Evolutionary conservation across 2,113 vertebrate species (phyloP), one percentile per base, ranked within the genome.

Genomic region (Tinamus guttatus): DNA sequence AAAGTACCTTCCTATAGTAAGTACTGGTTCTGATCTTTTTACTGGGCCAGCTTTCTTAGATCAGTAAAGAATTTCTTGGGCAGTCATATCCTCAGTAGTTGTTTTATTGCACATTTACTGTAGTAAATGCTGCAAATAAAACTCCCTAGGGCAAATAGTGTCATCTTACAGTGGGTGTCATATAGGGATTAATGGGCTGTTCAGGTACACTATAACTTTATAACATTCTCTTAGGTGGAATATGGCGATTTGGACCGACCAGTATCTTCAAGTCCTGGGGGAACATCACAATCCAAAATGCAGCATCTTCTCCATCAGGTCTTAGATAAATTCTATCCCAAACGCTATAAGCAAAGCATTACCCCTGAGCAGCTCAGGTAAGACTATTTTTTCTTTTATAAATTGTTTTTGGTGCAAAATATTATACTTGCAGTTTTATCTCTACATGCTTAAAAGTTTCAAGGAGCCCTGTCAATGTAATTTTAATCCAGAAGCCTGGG

Each of bases 291-390:
- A 67, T 40, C 95, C 18, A 99, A 99, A 96, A 98, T 98, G 85
- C 98, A 99, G 81, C 98, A 98, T 96, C 94, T 98, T 94, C 98
- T 99, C 47, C 97, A 98, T 81, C 99, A 99, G 91, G 98, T 98
- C 27, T 95, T 99, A 67, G 98, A 99, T 75, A 98, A 98, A 43
- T 99, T 99, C 95, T 99, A 99, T 90, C 99, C 99, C 56, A 99
- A 98, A 97, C 95, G 93, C 71, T 99, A 99, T 97, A 99, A 98
- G 93, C 98, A 98, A 95, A 98, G 98, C 77, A 98, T 96, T 96
- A 96, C 89, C 95, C 75, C 97, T 20, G 98, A 99, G 62, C 98
- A 99, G 96, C 97, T 99, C 91, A 98, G 98, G 99, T 99, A 97
- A 84, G 69, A 22, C 25, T 80, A 54, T 71, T 22, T 63, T 92